phyloP scores from a whole-genome alignment of 2,113 vertebrate genomes.

The Pagrus major region DNA sequence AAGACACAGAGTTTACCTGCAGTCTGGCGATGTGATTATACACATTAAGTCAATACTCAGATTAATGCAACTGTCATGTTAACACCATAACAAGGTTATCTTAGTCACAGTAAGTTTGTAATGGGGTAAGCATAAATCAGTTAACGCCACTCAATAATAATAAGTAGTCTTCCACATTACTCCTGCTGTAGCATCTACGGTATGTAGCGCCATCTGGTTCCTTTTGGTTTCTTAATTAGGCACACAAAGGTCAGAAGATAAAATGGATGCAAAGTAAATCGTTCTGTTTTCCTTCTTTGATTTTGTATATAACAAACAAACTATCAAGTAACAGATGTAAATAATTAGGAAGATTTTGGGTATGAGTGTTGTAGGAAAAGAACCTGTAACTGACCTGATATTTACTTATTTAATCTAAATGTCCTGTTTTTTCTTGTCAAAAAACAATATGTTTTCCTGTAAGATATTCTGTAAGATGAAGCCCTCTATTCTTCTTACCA shows the following conservation, averaged over 20 bases:
- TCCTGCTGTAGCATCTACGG: background rate
- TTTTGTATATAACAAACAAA: too few species aligned
- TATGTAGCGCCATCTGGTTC: background rate
- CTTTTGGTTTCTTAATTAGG: background rate
- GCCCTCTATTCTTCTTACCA: background rate
- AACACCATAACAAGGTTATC: slow-evolving; percentile 2
- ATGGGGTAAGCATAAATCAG: background rate
- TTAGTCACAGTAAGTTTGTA: background rate
- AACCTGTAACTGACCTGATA: background rate
- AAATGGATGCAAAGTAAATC: background rate
- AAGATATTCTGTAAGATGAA: background rate
- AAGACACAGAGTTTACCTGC: background rate
- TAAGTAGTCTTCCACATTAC: background rate
- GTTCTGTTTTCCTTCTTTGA: background rate
- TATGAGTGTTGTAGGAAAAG: background rate
- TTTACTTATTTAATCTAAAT: background rate
- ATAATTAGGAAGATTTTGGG: too few species aligned
- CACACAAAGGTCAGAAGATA: background rate
- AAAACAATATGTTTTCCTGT: background rate
- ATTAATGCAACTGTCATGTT: slow-evolving; percentile 1
- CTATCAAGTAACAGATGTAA: too few species aligned
- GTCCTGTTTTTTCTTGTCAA: slow-evolving; percentile 2
- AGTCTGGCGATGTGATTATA: background rate
- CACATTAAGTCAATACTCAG: slow-evolving; percentile 1
- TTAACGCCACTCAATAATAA: background rate